Percentiles rank a stretch among this genome's conserved stretches.
These are phyloP conservation scores for Micromys minutus DNA, from an alignment of 2,113 vertebrate genomes.

Conservation along the genomic window DNA sequence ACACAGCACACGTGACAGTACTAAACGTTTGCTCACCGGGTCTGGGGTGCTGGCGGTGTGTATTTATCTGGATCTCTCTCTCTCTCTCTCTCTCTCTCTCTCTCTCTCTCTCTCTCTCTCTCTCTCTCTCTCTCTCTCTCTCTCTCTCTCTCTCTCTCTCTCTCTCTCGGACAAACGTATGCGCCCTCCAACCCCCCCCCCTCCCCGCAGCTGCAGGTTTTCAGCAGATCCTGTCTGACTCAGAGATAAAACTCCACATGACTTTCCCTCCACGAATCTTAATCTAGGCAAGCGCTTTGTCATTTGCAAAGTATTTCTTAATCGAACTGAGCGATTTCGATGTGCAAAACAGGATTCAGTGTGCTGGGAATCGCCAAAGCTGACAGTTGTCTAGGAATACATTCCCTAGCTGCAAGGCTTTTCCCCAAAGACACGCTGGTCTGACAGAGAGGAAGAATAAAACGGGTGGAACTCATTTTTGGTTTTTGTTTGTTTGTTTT, in stretches of 20 bases:
- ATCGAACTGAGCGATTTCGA: constrained; percentile 29
- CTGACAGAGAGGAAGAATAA: not conserved
- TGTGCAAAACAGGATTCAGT: not conserved
- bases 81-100: not conserved
- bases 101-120: not conserved
- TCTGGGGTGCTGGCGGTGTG: not conserved
- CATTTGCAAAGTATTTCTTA: constrained; percentile 61
- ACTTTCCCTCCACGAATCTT: constrained; percentile 46
- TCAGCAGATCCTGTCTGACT: constrained; percentile 33
- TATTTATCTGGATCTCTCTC: not conserved
- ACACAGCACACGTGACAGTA: not conserved
- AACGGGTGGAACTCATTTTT: not conserved
- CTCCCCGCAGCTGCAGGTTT: constrained; percentile 21
- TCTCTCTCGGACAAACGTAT: not conserved
- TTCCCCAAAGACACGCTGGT: not conserved
- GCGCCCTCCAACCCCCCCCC: not conserved
- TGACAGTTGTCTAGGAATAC: not conserved
- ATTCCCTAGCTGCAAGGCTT: not conserved
- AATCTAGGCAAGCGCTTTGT: constrained; percentile 44
- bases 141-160: constrained; percentile 3
- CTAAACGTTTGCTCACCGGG: not conserved
- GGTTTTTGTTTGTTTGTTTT: too few species aligned
- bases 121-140: not conserved
- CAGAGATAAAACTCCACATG: constrained; percentile 37
- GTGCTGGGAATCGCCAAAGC: not conserved